Evolutionary conservation across 2,888 invertebrate species (phyloP).

Genomic region (Tridacna crocea): DNA sequence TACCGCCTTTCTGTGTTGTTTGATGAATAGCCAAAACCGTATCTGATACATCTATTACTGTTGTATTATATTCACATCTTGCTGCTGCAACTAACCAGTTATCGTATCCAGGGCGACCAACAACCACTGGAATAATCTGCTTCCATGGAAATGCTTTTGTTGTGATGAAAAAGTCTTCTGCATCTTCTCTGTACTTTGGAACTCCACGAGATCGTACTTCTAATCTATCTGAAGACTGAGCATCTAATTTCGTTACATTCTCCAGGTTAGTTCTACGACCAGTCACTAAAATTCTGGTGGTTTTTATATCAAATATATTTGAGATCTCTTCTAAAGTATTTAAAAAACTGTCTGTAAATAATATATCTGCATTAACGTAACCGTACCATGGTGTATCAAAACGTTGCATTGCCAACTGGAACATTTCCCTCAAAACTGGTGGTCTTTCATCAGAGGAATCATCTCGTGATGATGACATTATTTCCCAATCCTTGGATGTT

Average conservation of each 20-base stretch:
- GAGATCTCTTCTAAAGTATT: slow-evolving; percentile 46
- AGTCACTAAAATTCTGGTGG: slow-evolving; percentile 48
- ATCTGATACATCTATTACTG: slow-evolving; percentile 61
- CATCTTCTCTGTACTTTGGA: slow-evolving; percentile 57
- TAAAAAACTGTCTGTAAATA: slow-evolving; percentile 56
- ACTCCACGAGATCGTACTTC: slow-evolving; percentile 22
- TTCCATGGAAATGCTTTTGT: slow-evolving; percentile 60
- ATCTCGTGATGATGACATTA: slow-evolving; percentile 33
- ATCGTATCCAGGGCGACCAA: slow-evolving; percentile 64
- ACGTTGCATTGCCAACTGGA: slow-evolving; percentile 44
- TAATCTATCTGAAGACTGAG: slow-evolving; percentile 5
- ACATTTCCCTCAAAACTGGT: slow-evolving; percentile 61
- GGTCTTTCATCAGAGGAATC: slow-evolving; percentile 39
- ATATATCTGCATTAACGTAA: slow-evolving; percentile 63
- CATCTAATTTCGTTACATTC: slow-evolving; percentile 43
- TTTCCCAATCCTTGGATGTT: slow-evolving; percentile 58
- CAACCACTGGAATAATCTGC: slow-evolving; percentile 54
- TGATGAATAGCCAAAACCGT: slow-evolving; percentile 61
- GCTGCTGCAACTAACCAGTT: slow-evolving; percentile 65
- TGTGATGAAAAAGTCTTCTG: slow-evolving; percentile 64
- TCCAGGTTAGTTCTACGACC: slow-evolving; percentile 62
- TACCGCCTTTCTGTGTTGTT: slow-evolving; percentile 64
- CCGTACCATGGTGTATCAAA: slow-evolving; percentile 63
- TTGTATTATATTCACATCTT: slow-evolving; percentile 53
- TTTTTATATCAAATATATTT: slow-evolving; percentile 28